These are phyloP conservation scores for Leptinotarsa juncta DNA, from an alignment of 2,888 invertebrate genomes.

Conservation along the genomic window DNA sequence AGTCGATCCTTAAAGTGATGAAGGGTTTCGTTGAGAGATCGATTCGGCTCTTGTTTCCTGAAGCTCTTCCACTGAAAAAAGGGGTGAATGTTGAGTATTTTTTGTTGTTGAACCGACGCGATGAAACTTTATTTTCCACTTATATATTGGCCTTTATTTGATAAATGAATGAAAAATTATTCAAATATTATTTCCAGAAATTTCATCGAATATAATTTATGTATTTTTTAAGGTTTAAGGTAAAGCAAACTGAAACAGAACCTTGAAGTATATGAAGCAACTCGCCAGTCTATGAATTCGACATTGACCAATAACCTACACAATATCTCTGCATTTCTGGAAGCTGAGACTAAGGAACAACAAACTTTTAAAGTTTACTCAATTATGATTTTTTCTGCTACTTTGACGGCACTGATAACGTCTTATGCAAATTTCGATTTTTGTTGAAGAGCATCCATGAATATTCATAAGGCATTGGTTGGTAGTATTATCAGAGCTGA, in stretches of 20 bases:
- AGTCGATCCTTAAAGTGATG: no score
- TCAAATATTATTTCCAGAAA: neutral
- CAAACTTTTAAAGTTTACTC: conserved; percentile 35
- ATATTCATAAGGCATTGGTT: conserved; percentile 55
- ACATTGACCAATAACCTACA: conserved; percentile 3
- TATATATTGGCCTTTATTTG: no score
- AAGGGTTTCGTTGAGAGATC: no score
- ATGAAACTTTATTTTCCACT: no score
- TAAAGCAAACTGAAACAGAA: conserved; percentile 38
- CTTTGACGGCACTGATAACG: conserved; percentile 38
- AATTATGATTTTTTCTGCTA: conserved; percentile 36
- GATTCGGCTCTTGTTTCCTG: no score
- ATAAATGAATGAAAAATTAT: no score
- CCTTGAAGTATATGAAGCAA: neutral
- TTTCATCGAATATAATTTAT: neutral
- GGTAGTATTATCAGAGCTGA: conserved; percentile 46
- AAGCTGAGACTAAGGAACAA: conserved; percentile 18
- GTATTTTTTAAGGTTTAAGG: conserved; percentile 47
- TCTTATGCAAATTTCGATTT: conserved; percentile 75
- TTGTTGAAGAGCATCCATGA: conserved; percentile 76
- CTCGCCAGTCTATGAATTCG: conserved; percentile 20
- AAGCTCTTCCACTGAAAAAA: no score
- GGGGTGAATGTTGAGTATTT: no score
- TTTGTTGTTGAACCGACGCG: no score
- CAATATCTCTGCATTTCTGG: conserved; percentile 10